Evolutionary conservation across 2,888 invertebrate species (phyloP).

Genomic region (Scaptomyza flava): DNA sequence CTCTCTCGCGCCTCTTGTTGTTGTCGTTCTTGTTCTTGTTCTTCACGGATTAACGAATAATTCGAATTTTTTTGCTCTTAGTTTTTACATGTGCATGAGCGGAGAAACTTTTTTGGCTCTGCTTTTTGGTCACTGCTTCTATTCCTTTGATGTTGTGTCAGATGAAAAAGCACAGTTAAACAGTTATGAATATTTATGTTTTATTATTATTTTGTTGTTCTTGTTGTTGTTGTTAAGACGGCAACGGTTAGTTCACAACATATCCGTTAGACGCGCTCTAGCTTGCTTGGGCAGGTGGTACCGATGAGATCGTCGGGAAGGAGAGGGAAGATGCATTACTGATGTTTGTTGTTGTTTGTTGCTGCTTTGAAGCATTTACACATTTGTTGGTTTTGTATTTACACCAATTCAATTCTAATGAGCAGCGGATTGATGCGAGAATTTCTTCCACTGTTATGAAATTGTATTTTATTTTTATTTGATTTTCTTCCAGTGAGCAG

Average conservation of each 20-base stretch:
- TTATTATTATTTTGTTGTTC: constrained; percentile 15
- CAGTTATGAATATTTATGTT: constrained; percentile 11
- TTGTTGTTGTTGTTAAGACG: constrained; percentile 20
- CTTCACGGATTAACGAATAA: constrained; percentile 33
- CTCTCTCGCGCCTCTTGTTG: constrained; percentile 25
- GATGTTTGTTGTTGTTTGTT: constrained; percentile 14
- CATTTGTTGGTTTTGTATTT: constrained; percentile 49
- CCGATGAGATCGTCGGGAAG: no score
- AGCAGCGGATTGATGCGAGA: constrained; percentile 22
- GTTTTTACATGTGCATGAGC: constrained; percentile 60
- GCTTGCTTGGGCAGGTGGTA: constrained; percentile 6
- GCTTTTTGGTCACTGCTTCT: constrained; percentile 29
- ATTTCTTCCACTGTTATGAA: constrained; percentile 24
- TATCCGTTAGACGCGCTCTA: constrained; percentile 29
- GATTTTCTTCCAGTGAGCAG: constrained; percentile 49
- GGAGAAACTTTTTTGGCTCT: constrained; percentile 33
- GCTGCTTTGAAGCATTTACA: constrained; percentile 40
- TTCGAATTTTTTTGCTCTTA: constrained; percentile 31
- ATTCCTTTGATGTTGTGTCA: constrained; percentile 15
- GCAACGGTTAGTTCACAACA: constrained; percentile 22
- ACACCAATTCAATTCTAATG: constrained; percentile 46
- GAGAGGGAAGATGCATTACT: constrained; percentile 1
- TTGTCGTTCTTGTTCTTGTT: constrained; percentile 25
- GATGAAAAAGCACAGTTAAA: constrained; percentile 16
- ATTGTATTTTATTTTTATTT: constrained; percentile 22